Evolutionary conservation across 2,888 invertebrate species (phyloP).

Genomic region (Plusia festucae): DNA sequence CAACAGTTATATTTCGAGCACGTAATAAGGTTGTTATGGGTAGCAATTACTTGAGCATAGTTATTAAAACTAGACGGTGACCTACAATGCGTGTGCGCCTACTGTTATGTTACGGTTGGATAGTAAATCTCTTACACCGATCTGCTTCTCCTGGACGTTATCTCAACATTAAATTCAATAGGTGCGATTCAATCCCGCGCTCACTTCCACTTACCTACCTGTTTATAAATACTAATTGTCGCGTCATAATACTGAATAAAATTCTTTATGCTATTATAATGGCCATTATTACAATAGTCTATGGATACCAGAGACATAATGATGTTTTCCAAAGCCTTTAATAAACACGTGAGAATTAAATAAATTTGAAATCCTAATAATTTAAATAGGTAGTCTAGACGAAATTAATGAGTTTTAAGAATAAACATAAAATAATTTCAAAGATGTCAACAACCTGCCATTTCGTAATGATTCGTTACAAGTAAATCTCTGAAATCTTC

Average conservation of each 20-base stretch:
- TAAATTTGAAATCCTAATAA: neutral
- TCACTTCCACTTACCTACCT: slow-evolving; percentile 13
- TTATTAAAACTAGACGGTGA: slow-evolving; percentile 62
- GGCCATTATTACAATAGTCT: slow-evolving; percentile 20
- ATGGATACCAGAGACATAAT: slow-evolving; percentile 24
- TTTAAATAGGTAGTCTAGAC: no score
- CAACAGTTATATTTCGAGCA: slow-evolving; percentile 65
- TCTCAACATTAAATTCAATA: slow-evolving; percentile 41
- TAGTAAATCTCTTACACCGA: slow-evolving; percentile 50
- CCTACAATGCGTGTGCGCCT: slow-evolving; percentile 59
- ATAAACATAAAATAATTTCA: no score
- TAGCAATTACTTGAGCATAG: slow-evolving; percentile 58
- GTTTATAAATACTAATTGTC: slow-evolving; percentile 37
- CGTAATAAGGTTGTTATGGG: slow-evolving; percentile 57
- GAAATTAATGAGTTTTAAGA: no score
- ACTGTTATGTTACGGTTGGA: slow-evolving; percentile 64
- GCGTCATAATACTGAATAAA: slow-evolving; percentile 22
- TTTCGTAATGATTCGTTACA: neutral
- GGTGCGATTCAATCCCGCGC: slow-evolving; percentile 18
- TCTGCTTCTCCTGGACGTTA: slow-evolving; percentile 41
- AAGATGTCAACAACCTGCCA: neutral
- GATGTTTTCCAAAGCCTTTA: slow-evolving; percentile 6
- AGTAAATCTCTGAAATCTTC: neutral
- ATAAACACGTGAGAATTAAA: slow-evolving; percentile 13
- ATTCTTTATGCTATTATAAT: slow-evolving; percentile 29